A percentile compares a stretch with the other conserved stretches of the same genome.
phyloP scores from a whole-genome alignment of 2,888 invertebrate genomes.

The Drosophila merina region DNA sequence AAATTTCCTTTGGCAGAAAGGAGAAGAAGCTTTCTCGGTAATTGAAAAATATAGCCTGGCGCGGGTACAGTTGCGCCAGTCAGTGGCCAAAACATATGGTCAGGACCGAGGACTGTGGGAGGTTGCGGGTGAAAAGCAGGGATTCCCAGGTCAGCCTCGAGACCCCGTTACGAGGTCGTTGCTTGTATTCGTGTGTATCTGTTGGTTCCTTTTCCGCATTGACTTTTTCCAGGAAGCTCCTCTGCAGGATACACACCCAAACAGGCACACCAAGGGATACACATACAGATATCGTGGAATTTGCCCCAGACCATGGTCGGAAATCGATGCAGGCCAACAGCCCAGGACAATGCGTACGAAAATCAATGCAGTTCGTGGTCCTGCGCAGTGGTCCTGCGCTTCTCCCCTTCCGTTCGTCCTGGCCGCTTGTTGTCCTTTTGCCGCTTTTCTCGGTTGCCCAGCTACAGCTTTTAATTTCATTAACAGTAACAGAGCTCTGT shows the following conservation, averaged over 20 bases:
- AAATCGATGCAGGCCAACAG: conserved; percentile 71
- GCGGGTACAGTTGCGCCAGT: background rate
- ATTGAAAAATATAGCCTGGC: conserved; percentile 1
- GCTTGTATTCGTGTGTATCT: conserved; percentile 13
- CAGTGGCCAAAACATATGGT: background rate
- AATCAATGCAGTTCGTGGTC: conserved; percentile 39
- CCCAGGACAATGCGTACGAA: conserved; percentile 60
- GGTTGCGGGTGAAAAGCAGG: background rate
- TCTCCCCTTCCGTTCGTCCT: conserved; percentile 42
- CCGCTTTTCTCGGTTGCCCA: conserved; percentile 31
- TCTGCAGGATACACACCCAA: conserved; percentile 3
- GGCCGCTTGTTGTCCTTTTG: conserved; percentile 1
- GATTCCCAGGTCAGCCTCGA: background rate
- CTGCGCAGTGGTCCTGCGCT: conserved; percentile 53
- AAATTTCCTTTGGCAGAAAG: background rate
- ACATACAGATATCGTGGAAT: conserved; percentile 60
- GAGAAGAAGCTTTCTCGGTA: background rate
- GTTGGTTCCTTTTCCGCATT: conserved; percentile 32
- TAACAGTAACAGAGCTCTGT: conserved; percentile 49
- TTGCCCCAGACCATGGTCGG: conserved; percentile 75
- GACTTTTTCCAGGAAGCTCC: conserved; percentile 20
- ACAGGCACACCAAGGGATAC: background rate
- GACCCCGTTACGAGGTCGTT: conserved; percentile 29
- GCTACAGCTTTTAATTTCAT: conserved; percentile 40
- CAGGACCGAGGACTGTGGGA: background rate